Conservation (phyloP, 2,888 invertebrate species). For the Volucella zonaria region DNA sequence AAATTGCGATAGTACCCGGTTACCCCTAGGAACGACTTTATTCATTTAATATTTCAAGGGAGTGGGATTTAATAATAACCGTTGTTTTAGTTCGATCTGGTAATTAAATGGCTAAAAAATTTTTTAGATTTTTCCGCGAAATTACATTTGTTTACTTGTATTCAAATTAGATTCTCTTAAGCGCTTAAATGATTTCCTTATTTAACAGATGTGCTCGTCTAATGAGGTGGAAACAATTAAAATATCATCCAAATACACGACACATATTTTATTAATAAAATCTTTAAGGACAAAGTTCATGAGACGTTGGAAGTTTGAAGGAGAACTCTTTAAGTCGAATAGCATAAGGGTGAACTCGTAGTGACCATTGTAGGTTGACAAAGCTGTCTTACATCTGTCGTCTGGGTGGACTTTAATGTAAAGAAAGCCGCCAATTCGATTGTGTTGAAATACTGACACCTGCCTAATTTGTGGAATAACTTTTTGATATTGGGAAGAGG, state of each 20-base stretch:
- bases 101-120: constrained; percentile 58
- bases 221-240: constrained; percentile 72
- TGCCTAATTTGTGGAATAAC: constrained; percentile 72
- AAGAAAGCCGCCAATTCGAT: too few species aligned
- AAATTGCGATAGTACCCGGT: constrained; percentile 55
- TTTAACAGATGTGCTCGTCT: constrained; percentile 57
- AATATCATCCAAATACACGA: constrained; percentile 77
- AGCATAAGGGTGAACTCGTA: constrained; percentile 77
- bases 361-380: constrained; percentile 76
- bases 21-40: constrained; percentile 56
- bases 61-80: constrained; percentile 20
- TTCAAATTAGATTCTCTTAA: constrained; percentile 14
- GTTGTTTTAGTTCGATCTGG: constrained; percentile 40
- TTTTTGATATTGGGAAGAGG: too few species aligned
- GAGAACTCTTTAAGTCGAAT: constrained; percentile 27
- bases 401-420: constrained; percentile 73
- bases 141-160: constrained; percentile 51
- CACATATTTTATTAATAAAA: too few species aligned
- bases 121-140: constrained; percentile 30
- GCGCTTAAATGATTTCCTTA: constrained; percentile 8
- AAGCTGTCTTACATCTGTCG: constrained; percentile 75
- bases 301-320: too few species aligned
- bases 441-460: constrained; percentile 75
- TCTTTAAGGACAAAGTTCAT: too few species aligned
- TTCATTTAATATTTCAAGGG: too few species aligned